Conservation (phyloP, 1,140 invertebrate species). For the Neodiprion lecontei region DNA sequence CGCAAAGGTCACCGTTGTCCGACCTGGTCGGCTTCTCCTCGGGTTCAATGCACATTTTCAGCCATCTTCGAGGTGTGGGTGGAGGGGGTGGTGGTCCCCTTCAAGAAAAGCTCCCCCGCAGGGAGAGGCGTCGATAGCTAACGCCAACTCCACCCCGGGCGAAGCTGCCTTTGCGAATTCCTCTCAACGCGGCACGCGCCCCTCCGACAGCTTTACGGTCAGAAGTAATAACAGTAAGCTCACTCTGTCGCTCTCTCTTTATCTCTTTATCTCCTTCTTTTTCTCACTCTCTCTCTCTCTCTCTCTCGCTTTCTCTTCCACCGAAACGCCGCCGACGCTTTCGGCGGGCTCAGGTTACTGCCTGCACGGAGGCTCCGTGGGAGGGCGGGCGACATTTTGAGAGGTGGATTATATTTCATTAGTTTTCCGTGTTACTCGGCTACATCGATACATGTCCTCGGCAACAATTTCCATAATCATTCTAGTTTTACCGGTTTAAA, state of each 20-base stretch:
- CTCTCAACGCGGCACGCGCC: neutral
- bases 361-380: neutral
- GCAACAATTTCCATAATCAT: neutral
- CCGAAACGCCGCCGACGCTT: neutral
- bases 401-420: neutral
- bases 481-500: neutral
- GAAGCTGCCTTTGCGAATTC: neutral
- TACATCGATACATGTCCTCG: neutral
- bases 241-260: neutral
- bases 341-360: neutral
- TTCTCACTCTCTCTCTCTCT: too few species aligned
- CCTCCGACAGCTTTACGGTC: neutral
- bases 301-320: neutral
- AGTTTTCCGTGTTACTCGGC: neutral
- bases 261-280: too few species aligned
- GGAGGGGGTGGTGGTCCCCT: slow-evolving; percentile 15
- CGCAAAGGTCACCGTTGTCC: slow-evolving; percentile 21
- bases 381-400: neutral
- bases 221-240: neutral
- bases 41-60: neutral
- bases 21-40: slow-evolving; percentile 30
- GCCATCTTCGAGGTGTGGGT: too few species aligned
- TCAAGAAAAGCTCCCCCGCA: slow-evolving; percentile 10
- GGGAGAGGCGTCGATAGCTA: neutral
- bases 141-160: too few species aligned